Conservation (phyloP, 2,888 invertebrate species). For the Cartodere bifasciata region DNA sequence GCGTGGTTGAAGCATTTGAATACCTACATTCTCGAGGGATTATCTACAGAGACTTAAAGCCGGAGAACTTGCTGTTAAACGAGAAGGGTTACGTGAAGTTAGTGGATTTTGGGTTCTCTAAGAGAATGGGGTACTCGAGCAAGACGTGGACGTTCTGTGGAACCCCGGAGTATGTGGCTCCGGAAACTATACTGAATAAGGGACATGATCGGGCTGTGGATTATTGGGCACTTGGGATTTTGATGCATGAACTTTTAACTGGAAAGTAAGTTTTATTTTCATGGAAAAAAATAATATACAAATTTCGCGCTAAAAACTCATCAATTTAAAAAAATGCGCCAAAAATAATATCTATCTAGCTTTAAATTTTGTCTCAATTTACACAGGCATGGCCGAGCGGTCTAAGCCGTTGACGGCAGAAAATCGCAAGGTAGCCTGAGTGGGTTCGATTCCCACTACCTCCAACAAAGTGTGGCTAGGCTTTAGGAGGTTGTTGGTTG, state of each 20-base stretch:
- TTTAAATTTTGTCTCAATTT: too few relatives aligned
- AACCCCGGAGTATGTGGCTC: slow-evolving; percentile 49
- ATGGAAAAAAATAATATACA: too few relatives aligned
- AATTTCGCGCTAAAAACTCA: too few relatives aligned
- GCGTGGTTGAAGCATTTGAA: slow-evolving; percentile 56
- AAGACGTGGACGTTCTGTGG: slow-evolving; percentile 69
- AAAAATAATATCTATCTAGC: too few relatives aligned
- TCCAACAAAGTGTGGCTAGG: too few relatives aligned
- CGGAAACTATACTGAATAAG: slow-evolving; percentile 56
- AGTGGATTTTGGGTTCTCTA: slow-evolving; percentile 59
- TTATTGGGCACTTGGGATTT: slow-evolving; percentile 57
- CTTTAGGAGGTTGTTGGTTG: too few relatives aligned
- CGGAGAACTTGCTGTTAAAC: slow-evolving; percentile 56
- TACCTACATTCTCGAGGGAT: slow-evolving; percentile 53
- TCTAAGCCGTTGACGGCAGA: too few relatives aligned
- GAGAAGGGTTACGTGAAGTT: slow-evolving; percentile 51
- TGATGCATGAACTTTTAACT: slow-evolving; percentile 53
- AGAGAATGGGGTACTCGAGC: slow-evolving; percentile 46
- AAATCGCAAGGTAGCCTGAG: too few relatives aligned
- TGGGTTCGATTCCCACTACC: too few relatives aligned
- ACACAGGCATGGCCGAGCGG: too few relatives aligned
- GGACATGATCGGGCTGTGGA: slow-evolving; percentile 61
- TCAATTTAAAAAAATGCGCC: too few relatives aligned
- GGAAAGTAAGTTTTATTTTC: slow-evolving; percentile 51
- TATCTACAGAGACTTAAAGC: slow-evolving; percentile 53